Base-by-base conservation (phyloP, 2,113 vertebrate species). In the Nettapus auritus region DNA sequence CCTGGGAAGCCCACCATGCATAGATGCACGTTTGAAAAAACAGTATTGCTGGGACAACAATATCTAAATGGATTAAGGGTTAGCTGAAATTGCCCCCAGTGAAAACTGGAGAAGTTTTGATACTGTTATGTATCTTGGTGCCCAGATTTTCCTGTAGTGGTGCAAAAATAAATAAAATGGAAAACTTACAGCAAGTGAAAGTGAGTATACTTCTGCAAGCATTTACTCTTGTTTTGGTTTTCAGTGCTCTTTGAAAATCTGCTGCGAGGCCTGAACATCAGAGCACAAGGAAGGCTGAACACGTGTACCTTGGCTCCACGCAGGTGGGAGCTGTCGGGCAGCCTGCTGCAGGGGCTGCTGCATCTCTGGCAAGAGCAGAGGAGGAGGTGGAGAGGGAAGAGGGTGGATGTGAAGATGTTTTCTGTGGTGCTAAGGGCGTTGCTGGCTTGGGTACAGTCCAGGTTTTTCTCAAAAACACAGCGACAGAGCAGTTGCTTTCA, bases 71-170 rank as follows among this genome's bases (percentile, higher is more conserved):
- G 16, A 44, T 48, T 21, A 20, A 44, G 16, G 6, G 25, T 73
- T 14, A 15, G n/a, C 26, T 70, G 23, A 36, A 63, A 26, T 3
- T 5, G 11, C 23, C 4, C 0, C 5, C 31, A 17, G 42, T 28
- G 23, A 33, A 19, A 59, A 23, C 13, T 21, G 31, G 4, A 5
- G 2, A 33, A n/a, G 18, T 13, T 33, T 10, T 6, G 9, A n/a
- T n/a, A n/a, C 5, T 52, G n/a, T 3, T 7, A 5, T 11, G 1
- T 6, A 8, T n/a, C 16, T 28, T 22, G 2, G 7, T 70, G 0
- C 15, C 25, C 53, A 40, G 66, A 12, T 55, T 33, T 53, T 59
- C 29, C 21, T 52, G 36, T 15, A 16, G 48, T 7, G 18, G 10
- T 16, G 11, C 2, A 7, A 22, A 22, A 2, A 8, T 34, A 29